Evolutionary conservation across 2,113 vertebrate genomes (phyloP), one percentile per base, ranked within the genome.

Genomic region (Istiophorus platypterus): DNA sequence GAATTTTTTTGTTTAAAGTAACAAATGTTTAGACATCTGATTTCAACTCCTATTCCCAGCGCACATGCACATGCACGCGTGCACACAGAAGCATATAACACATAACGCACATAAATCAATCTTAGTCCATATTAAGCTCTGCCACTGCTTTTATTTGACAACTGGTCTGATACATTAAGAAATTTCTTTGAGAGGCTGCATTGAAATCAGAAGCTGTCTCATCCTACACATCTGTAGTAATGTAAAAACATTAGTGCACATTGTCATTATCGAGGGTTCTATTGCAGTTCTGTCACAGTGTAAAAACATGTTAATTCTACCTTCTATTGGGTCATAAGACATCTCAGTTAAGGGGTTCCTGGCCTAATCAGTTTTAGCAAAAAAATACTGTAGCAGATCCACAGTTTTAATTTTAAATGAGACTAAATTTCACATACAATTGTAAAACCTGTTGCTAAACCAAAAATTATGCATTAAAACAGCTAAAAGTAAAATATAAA

Each of bases 231-330:
- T 62, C 61, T 68, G n/a, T 68, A 56, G 72, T 68, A 77, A 64
- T 70, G 57, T 42, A 72, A 57, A 64, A 70, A 62, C 73, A 73
- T 75, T 45, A 54, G 24, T 66, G 24, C 4, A 15, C 52, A 37
- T 45, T 20, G 42, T 72, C 80, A 71, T 84, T 88, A 85, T 87
- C 74, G 77, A 59, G 14, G 37, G 27, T 45, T 80, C 77, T 80
- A 41, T 52, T 75, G 52, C 51, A 65, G 37, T 52, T 72, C 26
- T 67, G 73, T 61, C 80, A 72, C 65, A 31, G 41, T 51, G 59
- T 65, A 74, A 80, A 71, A 88, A 73, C 72, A 84, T 73, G 42
- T 75, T 75, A 54, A 81, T 81, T 80, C 27, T 31, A 76, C 27
- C 27, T 17, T 77, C 37, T 26, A 64, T 45, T 65, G 58, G 18